phyloP scores from a whole-genome alignment of 2,113 vertebrate species.

The Serinus canaria region DNA sequence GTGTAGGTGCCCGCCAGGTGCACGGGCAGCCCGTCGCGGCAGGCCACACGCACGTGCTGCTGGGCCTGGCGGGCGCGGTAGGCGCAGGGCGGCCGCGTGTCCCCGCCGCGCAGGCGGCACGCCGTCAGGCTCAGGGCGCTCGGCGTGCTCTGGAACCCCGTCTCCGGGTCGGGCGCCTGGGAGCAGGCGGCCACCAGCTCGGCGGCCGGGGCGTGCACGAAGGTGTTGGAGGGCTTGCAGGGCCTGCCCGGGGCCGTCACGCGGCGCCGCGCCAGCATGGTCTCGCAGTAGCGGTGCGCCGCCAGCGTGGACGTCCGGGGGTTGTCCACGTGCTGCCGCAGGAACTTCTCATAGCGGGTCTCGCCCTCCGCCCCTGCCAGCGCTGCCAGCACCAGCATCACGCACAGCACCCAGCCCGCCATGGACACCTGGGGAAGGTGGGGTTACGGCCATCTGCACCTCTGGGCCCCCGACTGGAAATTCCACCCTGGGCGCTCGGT shows the following conservation, averaged over 20 bases:
- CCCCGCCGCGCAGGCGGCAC: background rate
- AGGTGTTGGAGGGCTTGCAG: constrained; percentile 50
- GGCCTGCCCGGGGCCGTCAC: background rate
- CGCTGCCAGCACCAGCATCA: background rate
- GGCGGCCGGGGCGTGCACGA: fast-evolving
- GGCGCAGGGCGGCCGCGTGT: background rate
- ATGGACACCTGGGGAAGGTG: background rate
- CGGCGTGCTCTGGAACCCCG: background rate
- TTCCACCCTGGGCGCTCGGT: too few species aligned
- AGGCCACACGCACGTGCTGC: background rate
- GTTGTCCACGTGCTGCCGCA: constrained; percentile 35
- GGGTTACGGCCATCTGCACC: background rate
- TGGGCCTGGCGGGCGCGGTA: background rate
- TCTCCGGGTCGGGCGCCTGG: fast-evolving
- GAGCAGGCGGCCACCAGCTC: background rate
- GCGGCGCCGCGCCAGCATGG: background rate
- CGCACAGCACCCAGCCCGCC: background rate
- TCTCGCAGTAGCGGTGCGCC: background rate
- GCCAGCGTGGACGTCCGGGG: fast-evolving
- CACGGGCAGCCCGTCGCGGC: background rate
- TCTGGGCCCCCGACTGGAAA: fast-evolving
- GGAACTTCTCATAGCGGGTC: constrained; percentile 30
- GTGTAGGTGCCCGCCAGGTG: background rate
- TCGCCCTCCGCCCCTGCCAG: background rate
- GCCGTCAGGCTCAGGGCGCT: fast-evolving